phyloP scores from a whole-genome alignment of 2,888 invertebrate species.

The Corbicula japonica region DNA sequence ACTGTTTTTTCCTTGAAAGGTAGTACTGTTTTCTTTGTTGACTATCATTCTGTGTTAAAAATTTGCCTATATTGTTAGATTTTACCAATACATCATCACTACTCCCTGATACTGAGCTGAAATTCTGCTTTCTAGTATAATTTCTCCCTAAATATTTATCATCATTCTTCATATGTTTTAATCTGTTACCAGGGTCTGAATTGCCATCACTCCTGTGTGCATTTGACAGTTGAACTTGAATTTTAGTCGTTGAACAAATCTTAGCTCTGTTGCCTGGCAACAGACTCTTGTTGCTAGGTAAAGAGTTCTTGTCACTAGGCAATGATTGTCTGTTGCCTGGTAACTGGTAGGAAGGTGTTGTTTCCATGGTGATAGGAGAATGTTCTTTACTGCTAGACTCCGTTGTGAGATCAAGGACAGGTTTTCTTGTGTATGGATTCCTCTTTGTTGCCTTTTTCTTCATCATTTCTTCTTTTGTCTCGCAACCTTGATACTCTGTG shows the following conservation, averaged over 20 bases:
- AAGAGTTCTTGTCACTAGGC: no score
- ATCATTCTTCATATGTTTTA: no score
- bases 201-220: no score
- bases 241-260: background rate
- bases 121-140: no score
- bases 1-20: slow-evolving; percentile 30
- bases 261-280: slow-evolving; percentile 17
- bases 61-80: background rate
- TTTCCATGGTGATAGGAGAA: background rate
- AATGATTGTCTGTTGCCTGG: slow-evolving; percentile 26
- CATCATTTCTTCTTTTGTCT: slow-evolving; percentile 1
- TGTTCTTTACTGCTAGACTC: background rate
- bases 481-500: no score
- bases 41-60: background rate
- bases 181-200: no score
- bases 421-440: slow-evolving; percentile 18
- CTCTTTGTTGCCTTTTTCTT: background rate
- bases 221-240: no score
- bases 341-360: background rate
- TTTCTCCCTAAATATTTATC: no score
- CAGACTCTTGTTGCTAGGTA: no score
- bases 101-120: background rate
- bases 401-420: slow-evolving; percentile 9
- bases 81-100: background rate
- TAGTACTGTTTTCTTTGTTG: slow-evolving; percentile 31